Base-by-base conservation (phyloP, 2,113 vertebrate genomes). In the Siphamia tubifer region DNA sequence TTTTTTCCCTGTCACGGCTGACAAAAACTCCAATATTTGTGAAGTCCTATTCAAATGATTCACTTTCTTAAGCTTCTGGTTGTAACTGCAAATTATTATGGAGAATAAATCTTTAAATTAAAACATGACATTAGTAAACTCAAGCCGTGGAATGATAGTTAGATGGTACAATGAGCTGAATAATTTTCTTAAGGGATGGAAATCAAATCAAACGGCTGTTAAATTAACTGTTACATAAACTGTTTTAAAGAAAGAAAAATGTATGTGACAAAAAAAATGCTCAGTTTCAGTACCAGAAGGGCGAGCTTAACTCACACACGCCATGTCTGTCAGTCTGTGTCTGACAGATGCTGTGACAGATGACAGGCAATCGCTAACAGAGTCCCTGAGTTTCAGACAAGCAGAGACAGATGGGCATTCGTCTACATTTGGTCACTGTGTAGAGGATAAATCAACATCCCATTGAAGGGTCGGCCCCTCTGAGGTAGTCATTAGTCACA, bases 311-410 rank as follows among this genome's bases (percentile, higher is more conserved):
- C 13, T 25, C 25, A 13, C 21, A 24, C 23, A 39, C 42, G 17
- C 25, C 9, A 25, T 25, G n/a, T 66, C 43, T n/a, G 77, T 42
- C 23, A 20, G 10, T 40, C 11, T 43, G 16, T 17, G 35, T 42
- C 13, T 24, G 25, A 49, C 57, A 75, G 56, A 75, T 72, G 74
- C 53, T 16, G 28, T 45, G 38, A 71, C 68, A 77, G 64, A 67
- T 67, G 73, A 77, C 42, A 69, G 48, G 49, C 47, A 51, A 71
- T 30, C 51, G 44, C 58, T 69, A 81, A 67, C 42, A 25, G 58
- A 49, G 61, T 43, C 44, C 12, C 48, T 45, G 28, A 6, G 7
- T 55, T 62, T 64, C 34, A 82, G 52, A 61, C 47, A 21, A 47
- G 51, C 42, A 9, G 24, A 20, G 55, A 65, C 74, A 67, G 67